Percentiles rank a stretch among this genome's conserved stretches.
phyloP scores from a whole-genome alignment of 1,140 invertebrate genomes.

The Anadara kagoshimensis region DNA sequence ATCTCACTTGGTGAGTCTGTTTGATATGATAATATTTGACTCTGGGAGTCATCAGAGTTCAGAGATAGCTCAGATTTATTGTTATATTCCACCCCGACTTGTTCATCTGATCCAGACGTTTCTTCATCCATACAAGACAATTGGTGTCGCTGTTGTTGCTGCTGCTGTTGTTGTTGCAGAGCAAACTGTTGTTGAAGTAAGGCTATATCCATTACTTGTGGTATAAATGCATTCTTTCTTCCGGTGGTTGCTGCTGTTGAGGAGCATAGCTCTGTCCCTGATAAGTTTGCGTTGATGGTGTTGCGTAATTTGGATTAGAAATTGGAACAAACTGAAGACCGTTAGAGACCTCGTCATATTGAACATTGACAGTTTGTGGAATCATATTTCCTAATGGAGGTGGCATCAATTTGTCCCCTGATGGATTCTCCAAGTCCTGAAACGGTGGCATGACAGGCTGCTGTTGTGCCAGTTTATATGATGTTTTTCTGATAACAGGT shows the following conservation, averaged over 20 bases:
- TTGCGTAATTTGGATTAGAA: neutral
- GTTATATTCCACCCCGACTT: too few relatives aligned
- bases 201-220: conserved; percentile 30
- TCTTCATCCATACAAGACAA: too few relatives aligned
- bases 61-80: too few relatives aligned
- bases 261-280: conserved; percentile 1
- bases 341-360: conserved; percentile 5
- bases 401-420: conserved; percentile 5
- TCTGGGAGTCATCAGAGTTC: too few relatives aligned
- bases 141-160: too few relatives aligned
- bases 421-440: conserved; percentile 13
- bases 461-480: conserved; percentile 85
- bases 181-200: conserved; percentile 35
- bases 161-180: conserved; percentile 25
- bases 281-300: neutral
- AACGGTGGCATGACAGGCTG: conserved; percentile 77
- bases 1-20: too few relatives aligned
- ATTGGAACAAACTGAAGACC: neutral
- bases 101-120: too few relatives aligned
- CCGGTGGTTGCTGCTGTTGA: conserved; percentile 10
- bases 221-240: conserved; percentile 44
- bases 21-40: too few relatives aligned
- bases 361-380: neutral
- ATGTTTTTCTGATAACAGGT: conserved; percentile 85
- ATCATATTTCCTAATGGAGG: neutral